Conservation (phyloP, 2,113 vertebrate species). For the Pedionomus torquatus region DNA sequence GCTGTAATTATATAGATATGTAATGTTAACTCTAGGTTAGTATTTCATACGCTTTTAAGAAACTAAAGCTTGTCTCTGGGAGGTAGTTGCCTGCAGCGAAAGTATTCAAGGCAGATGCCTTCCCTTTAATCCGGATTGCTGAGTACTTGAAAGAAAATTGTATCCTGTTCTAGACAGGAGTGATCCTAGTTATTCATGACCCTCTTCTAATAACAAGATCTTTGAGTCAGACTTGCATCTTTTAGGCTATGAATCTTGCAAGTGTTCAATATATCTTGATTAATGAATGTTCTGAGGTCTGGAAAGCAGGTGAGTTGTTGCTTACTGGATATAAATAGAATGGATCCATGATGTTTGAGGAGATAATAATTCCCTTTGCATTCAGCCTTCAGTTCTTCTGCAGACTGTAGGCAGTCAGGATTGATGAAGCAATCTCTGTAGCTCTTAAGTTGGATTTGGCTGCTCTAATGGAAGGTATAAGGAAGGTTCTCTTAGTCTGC, state of each 20-base stretch:
- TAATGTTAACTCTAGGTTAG: background rate
- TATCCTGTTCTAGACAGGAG: background rate
- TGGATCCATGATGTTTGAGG: fast-evolving
- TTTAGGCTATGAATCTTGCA: background rate
- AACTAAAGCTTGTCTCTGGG: background rate
- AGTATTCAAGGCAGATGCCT: background rate
- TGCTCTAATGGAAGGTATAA: background rate
- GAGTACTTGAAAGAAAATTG: background rate
- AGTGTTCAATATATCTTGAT: background rate
- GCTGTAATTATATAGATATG: background rate
- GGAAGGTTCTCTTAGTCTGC: background rate
- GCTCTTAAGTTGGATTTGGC: background rate
- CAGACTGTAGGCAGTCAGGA: background rate
- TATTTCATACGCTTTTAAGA: background rate
- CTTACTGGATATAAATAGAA: background rate
- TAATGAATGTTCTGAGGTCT: background rate
- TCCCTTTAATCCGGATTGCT: background rate
- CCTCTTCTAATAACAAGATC: background rate
- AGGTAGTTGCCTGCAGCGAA: background rate
- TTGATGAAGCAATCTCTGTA: background rate
- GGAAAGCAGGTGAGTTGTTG: background rate
- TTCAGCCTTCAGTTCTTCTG: background rate
- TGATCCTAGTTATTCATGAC: background rate
- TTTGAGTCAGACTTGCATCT: background rate
- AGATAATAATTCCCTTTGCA: fast-evolving